Percentiles rank a stretch among this genome's conserved stretches.
Conservation (phyloP, 2,888 invertebrate genomes). For the Aphidius colemani region DNA sequence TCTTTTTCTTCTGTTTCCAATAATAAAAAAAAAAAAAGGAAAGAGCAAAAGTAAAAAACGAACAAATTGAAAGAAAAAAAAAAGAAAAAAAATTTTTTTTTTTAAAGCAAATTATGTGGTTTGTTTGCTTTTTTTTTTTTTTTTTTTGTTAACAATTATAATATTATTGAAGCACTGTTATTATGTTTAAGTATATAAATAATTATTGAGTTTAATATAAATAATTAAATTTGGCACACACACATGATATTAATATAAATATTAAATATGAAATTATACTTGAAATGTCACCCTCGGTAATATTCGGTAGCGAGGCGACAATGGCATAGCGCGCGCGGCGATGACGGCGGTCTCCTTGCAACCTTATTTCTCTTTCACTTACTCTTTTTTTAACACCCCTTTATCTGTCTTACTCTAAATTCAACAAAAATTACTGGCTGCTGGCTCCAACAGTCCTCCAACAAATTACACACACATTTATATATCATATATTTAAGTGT, state of each 20-base stretch:
- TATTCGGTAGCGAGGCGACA: constrained; percentile 31
- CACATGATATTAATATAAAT: constrained; percentile 10
- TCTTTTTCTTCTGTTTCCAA: too few relatives aligned
- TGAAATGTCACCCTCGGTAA: constrained; percentile 41
- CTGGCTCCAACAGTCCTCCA: neutral
- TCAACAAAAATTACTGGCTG: neutral
- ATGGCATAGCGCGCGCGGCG: constrained; percentile 35
- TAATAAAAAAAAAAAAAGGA: too few relatives aligned
- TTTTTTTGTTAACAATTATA: neutral
- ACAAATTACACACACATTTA: neutral
- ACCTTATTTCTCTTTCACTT: constrained; percentile 21
- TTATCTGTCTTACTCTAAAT: constrained; percentile 19
- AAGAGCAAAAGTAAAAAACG: too few relatives aligned
- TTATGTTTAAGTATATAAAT: neutral
- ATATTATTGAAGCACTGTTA: neutral
- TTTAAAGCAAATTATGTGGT: too few relatives aligned
- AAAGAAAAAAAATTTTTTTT: too few relatives aligned
- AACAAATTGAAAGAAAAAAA: too few relatives aligned
- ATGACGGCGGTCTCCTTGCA: constrained; percentile 29
- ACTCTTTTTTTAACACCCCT: constrained; percentile 7
- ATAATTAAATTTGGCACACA: constrained; percentile 16
- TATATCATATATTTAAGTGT: too few relatives aligned
- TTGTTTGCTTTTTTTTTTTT: neutral
- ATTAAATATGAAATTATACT: constrained; percentile 27
- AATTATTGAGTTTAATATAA: neutral